Base-by-base conservation (phyloP, 30 jellyfish, hydroid and myxozoan species). In the Chrysaora quinquecirrha region DNA sequence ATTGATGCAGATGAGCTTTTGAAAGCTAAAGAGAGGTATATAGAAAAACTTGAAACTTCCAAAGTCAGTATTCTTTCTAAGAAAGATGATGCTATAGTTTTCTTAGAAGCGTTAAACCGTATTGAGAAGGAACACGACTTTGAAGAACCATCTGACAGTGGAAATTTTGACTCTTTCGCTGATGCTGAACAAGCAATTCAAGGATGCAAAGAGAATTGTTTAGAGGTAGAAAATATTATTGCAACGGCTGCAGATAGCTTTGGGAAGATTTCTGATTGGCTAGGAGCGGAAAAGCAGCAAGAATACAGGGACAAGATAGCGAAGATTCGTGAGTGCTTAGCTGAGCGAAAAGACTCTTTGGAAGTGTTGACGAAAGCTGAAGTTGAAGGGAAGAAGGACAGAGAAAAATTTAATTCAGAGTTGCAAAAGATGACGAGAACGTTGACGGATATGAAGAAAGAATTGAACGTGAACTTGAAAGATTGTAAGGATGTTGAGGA, bases 221-320 rank as follows among this genome's bases (percentile, higher is more conserved):
- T 22, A 30, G 22, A n/a, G 23, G 23, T 30, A 70, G 67, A 70
- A 3, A 30, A 3, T 70, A 19, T 14, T 21, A 33, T 70, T 1
- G 21, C 27, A 38, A 70, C 34, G 25, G 65, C 56, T 16, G 16
- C 63, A 2, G 19, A 28, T 16, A 0, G 33, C 21, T 20, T 30
- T 43, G 67, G 9, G 68, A 34, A 20, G 82, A 30, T 70, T 33
- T 6, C 29, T 70, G 67, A 43, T 38, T 34, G 48, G 82, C 22
- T 16, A 34, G 56, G 0, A n/a, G 67, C 47, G 1, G 34, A 22
- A 30, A 22, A 16, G 48, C 28, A 23, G 38, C 1, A 30, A 70
- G 32, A 38, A 4, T 22, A 30, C 38, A 43, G 19, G 7, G 29
- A 52, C 27, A 52, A 52, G 68, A 16, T 52, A 20, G 29, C 24